Conservation (phyloP, 2,797 vertebrate genomes). For the Buphagus erythrorhynchus region DNA sequence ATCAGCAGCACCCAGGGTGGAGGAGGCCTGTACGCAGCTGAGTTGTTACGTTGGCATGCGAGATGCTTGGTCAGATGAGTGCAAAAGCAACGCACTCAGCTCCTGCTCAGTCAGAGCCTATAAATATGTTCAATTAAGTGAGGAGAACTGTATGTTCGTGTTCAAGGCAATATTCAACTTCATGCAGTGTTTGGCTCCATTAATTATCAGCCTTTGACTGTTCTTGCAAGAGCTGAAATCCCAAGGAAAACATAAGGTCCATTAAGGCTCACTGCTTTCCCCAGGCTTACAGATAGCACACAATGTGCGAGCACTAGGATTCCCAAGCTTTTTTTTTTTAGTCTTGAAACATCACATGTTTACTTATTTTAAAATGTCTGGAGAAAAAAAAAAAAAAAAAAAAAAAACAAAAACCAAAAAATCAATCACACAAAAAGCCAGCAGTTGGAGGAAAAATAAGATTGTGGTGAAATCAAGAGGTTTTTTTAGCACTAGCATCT, state of each 20-base stretch:
- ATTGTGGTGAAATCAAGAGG: not conserved
- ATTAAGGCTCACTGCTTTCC: not conserved
- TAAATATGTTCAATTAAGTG: not conserved
- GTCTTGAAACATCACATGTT: not conserved
- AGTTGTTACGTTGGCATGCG: rapidly evolving
- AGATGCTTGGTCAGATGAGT: not conserved
- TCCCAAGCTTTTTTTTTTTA: not conserved
- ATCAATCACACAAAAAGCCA: not conserved
- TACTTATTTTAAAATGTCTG: not conserved
- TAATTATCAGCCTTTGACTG: not conserved
- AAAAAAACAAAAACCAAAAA: not conserved
- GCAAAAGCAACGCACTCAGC: not conserved
- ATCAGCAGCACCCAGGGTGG: not conserved
- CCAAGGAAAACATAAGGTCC: not conserved
- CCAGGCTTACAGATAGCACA: not conserved
- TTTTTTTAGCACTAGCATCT: not conserved
- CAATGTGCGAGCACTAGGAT: not conserved
- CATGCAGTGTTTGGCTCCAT: not conserved
- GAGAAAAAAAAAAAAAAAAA: not conserved
- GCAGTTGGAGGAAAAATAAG: not conserved
- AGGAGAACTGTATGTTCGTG: not conserved
- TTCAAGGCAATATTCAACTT: not conserved
- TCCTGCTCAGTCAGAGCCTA: not conserved
- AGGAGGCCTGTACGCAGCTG: not conserved
- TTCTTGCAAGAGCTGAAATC: not conserved